Base-by-base conservation (phyloP, 1,140 invertebrate species). In the Papilio machaon region DNA sequence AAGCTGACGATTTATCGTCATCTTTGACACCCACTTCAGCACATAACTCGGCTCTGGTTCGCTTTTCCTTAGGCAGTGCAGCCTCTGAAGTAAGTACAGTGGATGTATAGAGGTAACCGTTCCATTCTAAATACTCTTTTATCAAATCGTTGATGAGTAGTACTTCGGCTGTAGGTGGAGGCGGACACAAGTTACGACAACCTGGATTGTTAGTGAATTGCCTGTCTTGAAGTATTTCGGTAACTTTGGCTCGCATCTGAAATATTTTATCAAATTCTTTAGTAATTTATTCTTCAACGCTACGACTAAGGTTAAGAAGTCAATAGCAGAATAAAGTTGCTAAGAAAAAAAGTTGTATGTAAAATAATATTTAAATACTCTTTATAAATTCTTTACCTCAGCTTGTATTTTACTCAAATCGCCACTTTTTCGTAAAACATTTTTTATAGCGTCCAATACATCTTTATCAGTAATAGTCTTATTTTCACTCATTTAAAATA, bases 71-170 rank as follows among this genome's bases (percentile, higher is more conserved):
- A 1, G 91, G 84, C 86, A 94, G 85, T 2, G 87, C 88, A 5
- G 93, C 90, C 79, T 95, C 95, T 64, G 94, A 94, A 1, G 85
- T 83, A 88, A 95, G 89, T 11, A 95, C 92, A 58, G 95, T 94
- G 10, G 95, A 94, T 0, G 94, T 95, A 73, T 95, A 95, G 7
- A 95, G 83, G 81, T 95, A 95, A 0, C 95, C 95, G 81, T 95
- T 95, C 95, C 95, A 95, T 64, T 93, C 90, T 4, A 95, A 84
- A 80, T 95, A 95, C 81, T 95, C 95, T 60, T 94, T 90, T 5
- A 95, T 91, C 0, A 95, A 83, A 74, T 95, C 95, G 78, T 95
- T 95, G 47, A 95, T 92, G 7, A 95, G 82, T 47, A 93, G 86
- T 3, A 95, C 95, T 84, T 95, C 95, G 0, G 94, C 90, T 2